Conservation (phyloP, 2,113 vertebrate species). For the Nematolebias whitei region DNA sequence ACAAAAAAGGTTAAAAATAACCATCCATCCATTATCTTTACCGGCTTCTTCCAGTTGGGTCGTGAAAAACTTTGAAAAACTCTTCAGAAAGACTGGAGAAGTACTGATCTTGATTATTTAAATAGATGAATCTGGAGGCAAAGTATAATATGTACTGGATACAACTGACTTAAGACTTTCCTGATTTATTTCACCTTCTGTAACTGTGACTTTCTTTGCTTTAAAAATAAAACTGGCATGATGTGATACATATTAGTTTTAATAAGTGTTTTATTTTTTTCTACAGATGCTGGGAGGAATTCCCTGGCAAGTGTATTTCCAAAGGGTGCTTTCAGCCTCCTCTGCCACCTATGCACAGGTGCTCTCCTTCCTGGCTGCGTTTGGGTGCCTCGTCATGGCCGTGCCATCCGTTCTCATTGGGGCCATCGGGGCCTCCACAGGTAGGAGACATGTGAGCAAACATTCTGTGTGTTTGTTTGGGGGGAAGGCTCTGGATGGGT, state of each 20-base stretch:
- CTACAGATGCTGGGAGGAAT: slow-evolving; percentile 94
- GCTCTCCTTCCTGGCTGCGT: slow-evolving; percentile 94
- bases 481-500: slow-evolving; percentile 34
- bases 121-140: no score
- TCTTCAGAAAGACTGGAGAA: no score
- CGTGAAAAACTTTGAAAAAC: no score
- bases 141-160: no score
- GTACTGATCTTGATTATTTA: no score
- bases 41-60: no score
- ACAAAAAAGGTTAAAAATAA: no score
- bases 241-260: not conserved
- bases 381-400: slow-evolving; percentile 96
- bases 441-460: slow-evolving; percentile 70
- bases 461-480: slow-evolving; percentile 18
- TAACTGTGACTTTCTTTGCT: no score
- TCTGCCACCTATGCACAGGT: slow-evolving; percentile 97
- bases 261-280: not conserved
- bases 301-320: slow-evolving; percentile 99
- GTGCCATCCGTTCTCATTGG: slow-evolving; percentile 93
- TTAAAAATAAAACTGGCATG: no score
- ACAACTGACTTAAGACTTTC: no score
- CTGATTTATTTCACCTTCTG: no score
- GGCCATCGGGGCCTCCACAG: slow-evolving; percentile 96
- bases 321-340: slow-evolving; percentile 96
- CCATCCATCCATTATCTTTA: no score